Percentiles rank a stretch among this genome's conserved stretches.
These are phyloP conservation scores for Bombus confusus DNA, from an alignment of 1,140 invertebrate genomes.

Conservation along the genomic window DNA sequence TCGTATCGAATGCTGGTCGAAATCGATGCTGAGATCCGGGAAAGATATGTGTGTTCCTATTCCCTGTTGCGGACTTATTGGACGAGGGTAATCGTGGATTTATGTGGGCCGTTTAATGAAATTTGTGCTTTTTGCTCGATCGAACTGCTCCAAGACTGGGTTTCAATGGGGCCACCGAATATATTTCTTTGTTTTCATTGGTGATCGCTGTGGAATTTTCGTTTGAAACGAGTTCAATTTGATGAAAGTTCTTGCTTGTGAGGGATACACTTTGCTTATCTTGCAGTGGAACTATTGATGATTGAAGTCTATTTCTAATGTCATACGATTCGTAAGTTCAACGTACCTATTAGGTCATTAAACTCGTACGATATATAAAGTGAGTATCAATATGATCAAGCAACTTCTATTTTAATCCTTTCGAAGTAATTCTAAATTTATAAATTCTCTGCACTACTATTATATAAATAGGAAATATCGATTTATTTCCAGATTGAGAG, in stretches of 20 bases:
- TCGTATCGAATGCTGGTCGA: conserved; percentile 7
- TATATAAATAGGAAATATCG: not conserved
- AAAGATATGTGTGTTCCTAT: conserved; percentile 27
- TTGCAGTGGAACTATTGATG: no score
- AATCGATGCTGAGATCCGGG: conserved; percentile 33
- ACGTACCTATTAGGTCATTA: not conserved
- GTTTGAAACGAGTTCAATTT: no score
- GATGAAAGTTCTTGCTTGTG: no score
- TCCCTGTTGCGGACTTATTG: conserved; percentile 36
- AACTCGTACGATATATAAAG: not conserved
- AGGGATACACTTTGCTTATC: no score
- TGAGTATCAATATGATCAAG: not conserved
- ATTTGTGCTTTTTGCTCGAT: conserved; percentile 29
- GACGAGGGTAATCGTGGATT: conserved; percentile 33
- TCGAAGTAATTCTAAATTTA: conserved; percentile 13
- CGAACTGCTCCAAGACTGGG: not conserved
- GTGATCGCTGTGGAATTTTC: not conserved
- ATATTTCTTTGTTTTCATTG: conserved; percentile 3
- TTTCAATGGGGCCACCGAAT: not conserved
- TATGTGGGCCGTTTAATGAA: conserved; percentile 44
- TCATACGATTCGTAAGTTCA: not conserved
- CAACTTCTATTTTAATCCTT: conserved; percentile 17
- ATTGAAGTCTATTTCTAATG: not conserved
- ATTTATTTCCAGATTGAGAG: not conserved
- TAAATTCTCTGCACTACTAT: not conserved